These are phyloP conservation scores for Lysandra bellargus DNA, from an alignment of 2,888 invertebrate genomes.

Conservation along the genomic window DNA sequence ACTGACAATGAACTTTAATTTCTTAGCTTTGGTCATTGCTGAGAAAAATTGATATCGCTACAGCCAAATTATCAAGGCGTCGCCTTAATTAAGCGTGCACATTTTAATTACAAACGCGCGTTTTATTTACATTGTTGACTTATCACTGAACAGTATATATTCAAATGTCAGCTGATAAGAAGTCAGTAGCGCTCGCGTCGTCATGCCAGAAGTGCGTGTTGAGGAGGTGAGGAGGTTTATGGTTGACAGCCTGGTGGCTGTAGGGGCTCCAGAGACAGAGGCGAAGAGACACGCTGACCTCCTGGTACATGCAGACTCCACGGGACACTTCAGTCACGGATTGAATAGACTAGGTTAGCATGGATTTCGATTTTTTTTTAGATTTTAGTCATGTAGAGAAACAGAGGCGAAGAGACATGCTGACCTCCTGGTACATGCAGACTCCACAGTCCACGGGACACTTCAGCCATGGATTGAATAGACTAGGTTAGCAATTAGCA, in stretches of 20 bases:
- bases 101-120: neutral
- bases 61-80: too few species aligned
- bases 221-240: slow-evolving; percentile 82
- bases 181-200: slow-evolving; percentile 37
- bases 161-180: slow-evolving; percentile 26
- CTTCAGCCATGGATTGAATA: slow-evolving; percentile 92
- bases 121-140: neutral
- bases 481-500: slow-evolving; percentile 79
- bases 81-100: too few species aligned
- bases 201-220: slow-evolving; percentile 68
- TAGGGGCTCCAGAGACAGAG: slow-evolving; percentile 79
- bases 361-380: neutral
- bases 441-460: slow-evolving; percentile 85
- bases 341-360: slow-evolving; percentile 86
- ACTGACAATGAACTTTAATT: too few species aligned
- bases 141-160: neutral
- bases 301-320: slow-evolving; percentile 86
- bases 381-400: slow-evolving; percentile 24
- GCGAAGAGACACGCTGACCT: slow-evolving; percentile 83
- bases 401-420: slow-evolving; percentile 82
- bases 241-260: slow-evolving; percentile 80
- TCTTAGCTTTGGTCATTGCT: too few species aligned
- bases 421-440: slow-evolving; percentile 85
- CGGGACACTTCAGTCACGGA: slow-evolving; percentile 94
- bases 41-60: too few species aligned